Base-by-base conservation (phyloP, 2,888 invertebrate species). In the Drosophila seclusa region DNA sequence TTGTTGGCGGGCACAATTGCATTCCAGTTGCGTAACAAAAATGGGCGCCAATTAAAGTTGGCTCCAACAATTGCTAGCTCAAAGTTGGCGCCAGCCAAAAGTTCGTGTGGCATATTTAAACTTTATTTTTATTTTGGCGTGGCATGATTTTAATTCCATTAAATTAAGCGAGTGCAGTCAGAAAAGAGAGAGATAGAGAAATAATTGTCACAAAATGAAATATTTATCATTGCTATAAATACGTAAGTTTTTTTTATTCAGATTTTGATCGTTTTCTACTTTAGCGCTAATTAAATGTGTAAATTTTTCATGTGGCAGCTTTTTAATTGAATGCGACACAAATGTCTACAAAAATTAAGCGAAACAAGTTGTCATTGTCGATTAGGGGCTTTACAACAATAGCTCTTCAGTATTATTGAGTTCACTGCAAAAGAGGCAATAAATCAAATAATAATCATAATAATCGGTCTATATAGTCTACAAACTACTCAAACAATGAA, bases 11-110 rank as follows among this genome's bases (percentile, higher is more conserved):
- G 89, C 57, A 81, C 85, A 83, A 90, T 78, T 78, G 83, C 82
- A 84, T 86, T 90, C 90, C 90, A 90, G 84, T 90, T 86, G 78
- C 90, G 90, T 66, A 90, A 74, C 82, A 88, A 65, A 76, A 90
- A 86, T 74, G 90, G 89, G 62, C 89, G 89, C 89, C 90, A 89
- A 87, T 88, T 88, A 83, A 90, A 83, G 80, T 84, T 83, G 78
- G 79, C 74, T 71, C 53, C 80, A 55, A 16, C 27, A 40, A 29
- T 3, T 8, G 36, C 18, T 40, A 84, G 69, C 60, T 76, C 69
- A 40, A 55, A 68, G 58, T 67, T 72, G 78, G 76, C 82, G 84
- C 74, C 82, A 80, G 75, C 80, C 75, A 65, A 80, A 87, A 87
- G 73, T 83, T 85, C 78, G 61, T 71, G 67, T 40, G 70, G 74